phyloP scores from a whole-genome alignment of 2,797 vertebrate genomes.

The Enteromius radiatus region DNA sequence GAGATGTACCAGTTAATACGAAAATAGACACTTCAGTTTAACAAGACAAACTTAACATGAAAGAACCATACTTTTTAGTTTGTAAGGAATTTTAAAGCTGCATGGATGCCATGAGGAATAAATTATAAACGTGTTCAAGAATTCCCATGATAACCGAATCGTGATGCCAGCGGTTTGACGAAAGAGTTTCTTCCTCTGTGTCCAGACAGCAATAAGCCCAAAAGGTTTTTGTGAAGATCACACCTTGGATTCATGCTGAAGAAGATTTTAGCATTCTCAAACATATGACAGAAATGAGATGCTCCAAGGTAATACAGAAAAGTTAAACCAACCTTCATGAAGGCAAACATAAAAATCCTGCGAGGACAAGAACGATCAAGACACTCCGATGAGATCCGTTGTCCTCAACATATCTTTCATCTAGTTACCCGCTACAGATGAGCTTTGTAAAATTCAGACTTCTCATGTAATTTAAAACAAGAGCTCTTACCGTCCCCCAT shows the following conservation, averaged over 20 bases:
- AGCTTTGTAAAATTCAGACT: not conserved
- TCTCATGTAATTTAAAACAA: constrained; percentile 25
- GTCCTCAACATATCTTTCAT: not conserved
- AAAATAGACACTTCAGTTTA: not conserved
- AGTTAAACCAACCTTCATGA: not conserved
- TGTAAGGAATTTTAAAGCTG: not conserved
- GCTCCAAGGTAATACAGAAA: not conserved
- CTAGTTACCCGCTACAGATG: not conserved
- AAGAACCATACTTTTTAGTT: not conserved
- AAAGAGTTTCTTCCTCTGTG: not conserved
- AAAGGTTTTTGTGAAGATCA: not conserved
- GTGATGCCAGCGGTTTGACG: not conserved
- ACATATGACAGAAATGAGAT: not conserved
- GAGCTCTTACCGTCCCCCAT: constrained; percentile 2
- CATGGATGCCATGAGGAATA: not conserved
- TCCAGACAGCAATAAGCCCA: not conserved
- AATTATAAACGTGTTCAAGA: not conserved
- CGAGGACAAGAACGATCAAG: not conserved
- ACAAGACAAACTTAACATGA: not conserved
- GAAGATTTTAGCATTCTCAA: not conserved
- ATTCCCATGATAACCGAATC: not conserved
- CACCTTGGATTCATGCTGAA: not conserved
- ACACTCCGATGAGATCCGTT: not conserved
- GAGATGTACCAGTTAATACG: not conserved
- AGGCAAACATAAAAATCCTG: not conserved